Conservation (phyloP, 2,888 invertebrate species). For the Ryuthela nishihirai region DNA sequence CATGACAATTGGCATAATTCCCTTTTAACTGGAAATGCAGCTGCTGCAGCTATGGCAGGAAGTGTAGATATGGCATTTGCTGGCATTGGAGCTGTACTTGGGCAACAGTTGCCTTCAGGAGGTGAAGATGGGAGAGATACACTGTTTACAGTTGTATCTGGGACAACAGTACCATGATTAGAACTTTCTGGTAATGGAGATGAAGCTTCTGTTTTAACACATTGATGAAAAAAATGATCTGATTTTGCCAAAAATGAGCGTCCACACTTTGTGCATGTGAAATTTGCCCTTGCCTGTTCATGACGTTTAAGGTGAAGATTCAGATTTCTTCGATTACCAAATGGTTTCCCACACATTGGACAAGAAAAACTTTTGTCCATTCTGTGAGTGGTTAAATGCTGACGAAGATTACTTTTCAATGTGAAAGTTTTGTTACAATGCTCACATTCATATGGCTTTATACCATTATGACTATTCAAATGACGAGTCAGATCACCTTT, state of each 20-base stretch:
- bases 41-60: conserved; percentile 2
- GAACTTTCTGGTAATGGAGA: conserved; percentile 2
- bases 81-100: conserved; percentile 9
- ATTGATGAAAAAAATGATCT: conserved; percentile 33
- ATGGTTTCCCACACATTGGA: conserved; percentile 34
- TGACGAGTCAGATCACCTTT: conserved; percentile 37
- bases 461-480: conserved; percentile 37
- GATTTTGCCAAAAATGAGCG: conserved; percentile 34
- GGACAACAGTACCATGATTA: conserved; percentile 1
- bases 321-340: conserved; percentile 32
- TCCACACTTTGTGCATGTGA: conserved; percentile 34
- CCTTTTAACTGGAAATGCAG: conserved; percentile 15
- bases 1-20: conserved; percentile 22
- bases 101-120: background rate
- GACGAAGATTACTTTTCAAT: conserved; percentile 33
- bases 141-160: conserved; percentile 10
- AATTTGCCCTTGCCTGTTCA: conserved; percentile 32
- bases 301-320: conserved; percentile 31
- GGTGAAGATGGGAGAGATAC: conserved; percentile 25
- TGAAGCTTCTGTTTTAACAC: conserved; percentile 15
- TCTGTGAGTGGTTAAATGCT: conserved; percentile 32
- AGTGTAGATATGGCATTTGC: conserved; percentile 5
- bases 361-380: conserved; percentile 31
- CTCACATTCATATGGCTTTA: conserved; percentile 39
- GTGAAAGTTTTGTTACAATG: conserved; percentile 37